A percentile compares a stretch with the other conserved stretches of the same genome.
These are phyloP conservation scores for Siphlonurus alternatus DNA, from an alignment of 2,888 invertebrate species.

Conservation along the genomic window DNA sequence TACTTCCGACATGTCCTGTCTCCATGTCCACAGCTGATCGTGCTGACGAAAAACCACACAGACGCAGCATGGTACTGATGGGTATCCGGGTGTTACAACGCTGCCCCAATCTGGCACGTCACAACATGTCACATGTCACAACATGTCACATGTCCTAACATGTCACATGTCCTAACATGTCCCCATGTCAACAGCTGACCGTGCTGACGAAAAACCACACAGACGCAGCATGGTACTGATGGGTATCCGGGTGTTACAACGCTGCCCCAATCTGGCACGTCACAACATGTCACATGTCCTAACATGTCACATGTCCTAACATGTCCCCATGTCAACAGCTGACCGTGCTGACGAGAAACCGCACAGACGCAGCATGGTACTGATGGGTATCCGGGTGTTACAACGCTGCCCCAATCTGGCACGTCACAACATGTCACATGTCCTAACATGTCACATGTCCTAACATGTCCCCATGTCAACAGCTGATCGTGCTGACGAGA, in stretches of 20 bases:
- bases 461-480: too few relatives aligned
- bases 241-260: slow-evolving; percentile 71
- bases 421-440: slow-evolving; percentile 19
- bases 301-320: too few relatives aligned
- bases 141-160: too few relatives aligned
- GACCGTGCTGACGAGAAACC: slow-evolving; percentile 68
- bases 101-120: too few relatives aligned
- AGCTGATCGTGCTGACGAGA: slow-evolving; percentile 75
- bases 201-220: slow-evolving; percentile 65
- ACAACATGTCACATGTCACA: too few relatives aligned
- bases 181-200: too few relatives aligned
- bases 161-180: too few relatives aligned
- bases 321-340: too few relatives aligned
- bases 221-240: slow-evolving; percentile 64
- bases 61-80: slow-evolving; percentile 67
- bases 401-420: slow-evolving; percentile 30
- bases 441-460: slow-evolving; percentile 51
- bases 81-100: slow-evolving; percentile 68
- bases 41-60: slow-evolving; percentile 64
- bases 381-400: slow-evolving; percentile 72
- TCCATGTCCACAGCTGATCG: too few relatives aligned
- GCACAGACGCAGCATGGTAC: slow-evolving; percentile 58
- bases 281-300: too few relatives aligned
- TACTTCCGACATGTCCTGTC: too few relatives aligned
- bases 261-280: too few relatives aligned